Conservation (phyloP, 2,113 vertebrate genomes). For the Pycnonotus jocosus region DNA sequence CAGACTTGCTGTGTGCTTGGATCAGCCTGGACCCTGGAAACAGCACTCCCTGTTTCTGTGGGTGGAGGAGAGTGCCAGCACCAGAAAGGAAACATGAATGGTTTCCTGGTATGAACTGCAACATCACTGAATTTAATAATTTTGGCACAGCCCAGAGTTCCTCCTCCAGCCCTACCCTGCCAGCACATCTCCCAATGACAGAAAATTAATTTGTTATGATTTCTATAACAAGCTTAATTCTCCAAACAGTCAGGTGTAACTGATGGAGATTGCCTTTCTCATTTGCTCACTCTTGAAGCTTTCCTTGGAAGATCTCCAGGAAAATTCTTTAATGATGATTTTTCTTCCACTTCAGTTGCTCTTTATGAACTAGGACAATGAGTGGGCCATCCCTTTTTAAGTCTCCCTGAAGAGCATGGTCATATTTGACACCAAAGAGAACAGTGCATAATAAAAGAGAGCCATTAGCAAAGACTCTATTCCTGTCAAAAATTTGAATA, state of each 20-base stretch:
- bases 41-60: background rate
- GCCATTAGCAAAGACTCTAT: background rate
- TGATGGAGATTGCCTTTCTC: background rate
- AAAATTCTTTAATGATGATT: background rate
- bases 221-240: background rate
- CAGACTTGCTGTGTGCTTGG: background rate
- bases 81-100: background rate
- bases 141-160: background rate
- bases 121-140: background rate
- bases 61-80: background rate
- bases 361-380: background rate
- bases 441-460: background rate
- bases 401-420: background rate
- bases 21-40: background rate
- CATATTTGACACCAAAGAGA: background rate
- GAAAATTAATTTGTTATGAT: constrained; percentile 8
- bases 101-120: background rate
- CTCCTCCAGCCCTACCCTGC: background rate
- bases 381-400: background rate
- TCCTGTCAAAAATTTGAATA: background rate
- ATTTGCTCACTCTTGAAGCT: background rate
- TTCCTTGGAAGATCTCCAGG: background rate
- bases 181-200: background rate
- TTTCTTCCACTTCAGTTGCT: background rate
- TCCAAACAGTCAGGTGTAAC: background rate